Base-by-base conservation (phyloP, 2,113 vertebrate genomes). In the Tyto alba region DNA sequence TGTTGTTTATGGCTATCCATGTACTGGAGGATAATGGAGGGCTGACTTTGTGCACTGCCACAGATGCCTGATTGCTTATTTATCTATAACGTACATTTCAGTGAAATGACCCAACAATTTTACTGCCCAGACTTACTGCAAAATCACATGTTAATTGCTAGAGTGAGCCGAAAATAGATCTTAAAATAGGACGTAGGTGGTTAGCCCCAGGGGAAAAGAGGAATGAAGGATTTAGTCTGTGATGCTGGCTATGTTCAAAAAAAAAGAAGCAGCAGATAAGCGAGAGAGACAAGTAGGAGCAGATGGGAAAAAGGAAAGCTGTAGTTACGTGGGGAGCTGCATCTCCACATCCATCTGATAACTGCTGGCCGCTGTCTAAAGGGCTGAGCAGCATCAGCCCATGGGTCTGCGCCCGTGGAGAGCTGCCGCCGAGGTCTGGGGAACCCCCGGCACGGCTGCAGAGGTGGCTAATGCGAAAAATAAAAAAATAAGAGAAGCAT, bases 101-200 rank as follows among this genome's bases (percentile, higher is more conserved):
- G 78, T 76, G 77, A 82, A 88, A 95, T 76, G 82, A 95, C 57
- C 73, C 80, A 72, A 13, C 86, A 56, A 67, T 93, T 78, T 20
- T 16, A 21, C 41, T 66, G 72, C 83, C 55, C 41, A 48, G 92
- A 59, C 73, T 89, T 66, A 67, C 11, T 81, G 75, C 90, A 88
- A 10, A 64, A 59, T 68, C 8, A 1, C 77, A 10, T 14, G 53
- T 72, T 84, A 90, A 94, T 69, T 92, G 90, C 64, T 57, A 40
- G 75, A 88, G 75, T 21, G 59, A 88, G 82, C 71, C 92, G 91
- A 93, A 88, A 89, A 72, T 68, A 85, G 81, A 82, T 83, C 77
- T 93, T 69, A 85, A 90, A 85, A 92, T 21, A 80, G 84, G 78
- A 69, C 56, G 83, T 78, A 95, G 72, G 84, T 76, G n/a, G 68